Evolutionary conservation across 64 coral and sea anemone species (phyloP), one percentile per base, ranked within the genome.

Genomic region (Montipora efflorescens): DNA sequence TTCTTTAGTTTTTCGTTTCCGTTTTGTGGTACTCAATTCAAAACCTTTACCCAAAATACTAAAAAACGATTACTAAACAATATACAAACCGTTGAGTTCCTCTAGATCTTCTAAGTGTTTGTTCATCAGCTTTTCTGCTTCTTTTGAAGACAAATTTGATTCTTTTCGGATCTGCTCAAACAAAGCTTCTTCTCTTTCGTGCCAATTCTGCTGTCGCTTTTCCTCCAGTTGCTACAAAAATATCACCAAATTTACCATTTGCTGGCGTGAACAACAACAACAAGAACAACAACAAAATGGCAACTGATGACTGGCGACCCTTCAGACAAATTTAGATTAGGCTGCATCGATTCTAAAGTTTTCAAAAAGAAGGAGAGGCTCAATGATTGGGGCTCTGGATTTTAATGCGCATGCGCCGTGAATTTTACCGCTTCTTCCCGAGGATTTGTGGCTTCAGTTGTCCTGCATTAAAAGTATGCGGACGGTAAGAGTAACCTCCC

Each of bases 111-210:
- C 92, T 45, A 87, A 43, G 52, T 93, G 84, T 22, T 88, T 93
- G 70, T 81, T 93, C 92, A 93, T 88, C 76, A 93, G 47, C 66
- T 78, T 79, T 15, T 93, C 92, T 5, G 92, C 92, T 80, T 93
- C 92, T 43, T 88, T 93, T 47, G 59, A 51, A 2, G 92, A 93
- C 73, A 93, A 73, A 80, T 93, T 46, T 4, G 92, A 83, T 61
- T 93, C 83, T 47, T 88, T 50, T 88, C 86, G 87, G 43, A 93
- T 88, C 75, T 93, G 83, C 59, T 76, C 59, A 75, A 93, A 88
- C 77, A 93, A 59, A 46, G 64, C 76, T 66, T 93, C 86, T 48
- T 93, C 92, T 18, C 48, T 55, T 81, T 93, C 78, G 48, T 75
- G 67, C 47, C 88, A 50, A 58, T 23, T 71, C 2, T 75, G 83